These are phyloP conservation scores for Caenorhabditis latens DNA, from an alignment of 1,140 invertebrate species.

Conservation along the genomic window DNA sequence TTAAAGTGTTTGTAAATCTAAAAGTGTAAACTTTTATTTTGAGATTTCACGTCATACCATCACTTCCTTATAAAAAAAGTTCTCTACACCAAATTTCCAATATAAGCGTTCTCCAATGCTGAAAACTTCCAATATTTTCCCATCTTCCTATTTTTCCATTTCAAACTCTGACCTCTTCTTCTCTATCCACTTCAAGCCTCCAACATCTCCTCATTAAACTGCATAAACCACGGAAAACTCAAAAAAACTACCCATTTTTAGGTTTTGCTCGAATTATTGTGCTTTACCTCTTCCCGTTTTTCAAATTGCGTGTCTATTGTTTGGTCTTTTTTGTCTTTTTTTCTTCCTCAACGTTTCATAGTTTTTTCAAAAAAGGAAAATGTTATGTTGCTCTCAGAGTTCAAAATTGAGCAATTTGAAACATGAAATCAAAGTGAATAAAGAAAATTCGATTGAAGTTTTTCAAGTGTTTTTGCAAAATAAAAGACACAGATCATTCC, in stretches of 20 bases:
- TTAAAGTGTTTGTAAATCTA: too few relatives aligned
- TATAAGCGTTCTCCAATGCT: too few relatives aligned
- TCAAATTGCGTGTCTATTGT: constrained; percentile 22
- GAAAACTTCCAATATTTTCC: too few relatives aligned
- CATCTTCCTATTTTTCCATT: background rate
- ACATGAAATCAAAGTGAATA: constrained; percentile 15
- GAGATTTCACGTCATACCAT: too few relatives aligned
- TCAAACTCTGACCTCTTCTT: background rate
- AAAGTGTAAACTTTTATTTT: too few relatives aligned
- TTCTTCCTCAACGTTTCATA: background rate
- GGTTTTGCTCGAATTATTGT: constrained; percentile 39
- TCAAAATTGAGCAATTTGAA: background rate
- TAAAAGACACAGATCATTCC: constrained; percentile 11
- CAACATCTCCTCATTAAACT: background rate
- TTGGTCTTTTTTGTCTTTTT: constrained; percentile 21
- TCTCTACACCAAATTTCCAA: too few relatives aligned
- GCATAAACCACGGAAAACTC: constrained; percentile 26
- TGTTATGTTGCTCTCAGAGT: background rate
- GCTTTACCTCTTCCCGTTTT: background rate
- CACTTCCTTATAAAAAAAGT: too few relatives aligned
- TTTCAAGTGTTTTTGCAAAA: constrained; percentile 2
- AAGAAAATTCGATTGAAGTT: background rate
- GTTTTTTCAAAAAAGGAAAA: background rate
- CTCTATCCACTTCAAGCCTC: background rate
- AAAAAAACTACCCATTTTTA: background rate